A percentile compares a stretch with the other conserved stretches of the same genome.
These are phyloP conservation scores for Hydrolagus colliei DNA, from an alignment of 2,797 vertebrate genomes.

Conservation along the genomic window DNA sequence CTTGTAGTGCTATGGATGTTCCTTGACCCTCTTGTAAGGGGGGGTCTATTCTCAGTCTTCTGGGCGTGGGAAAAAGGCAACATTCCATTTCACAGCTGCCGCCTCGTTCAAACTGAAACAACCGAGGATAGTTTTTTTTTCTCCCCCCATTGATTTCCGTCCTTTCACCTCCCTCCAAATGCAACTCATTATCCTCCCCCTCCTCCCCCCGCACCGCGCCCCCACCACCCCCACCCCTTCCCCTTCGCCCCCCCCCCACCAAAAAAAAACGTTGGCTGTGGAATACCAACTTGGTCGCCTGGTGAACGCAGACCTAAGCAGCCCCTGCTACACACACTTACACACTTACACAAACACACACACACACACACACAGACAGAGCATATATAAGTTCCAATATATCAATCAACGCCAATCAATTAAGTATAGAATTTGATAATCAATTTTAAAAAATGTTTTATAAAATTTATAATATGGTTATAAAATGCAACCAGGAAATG, in stretches of 20 bases:
- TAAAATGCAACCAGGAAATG: too few species aligned
- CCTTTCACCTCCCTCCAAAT: constrained; percentile 42
- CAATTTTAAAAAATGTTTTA: too few species aligned
- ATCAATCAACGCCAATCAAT: too few species aligned
- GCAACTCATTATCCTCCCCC: constrained; percentile 18
- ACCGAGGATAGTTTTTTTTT: constrained; percentile 49
- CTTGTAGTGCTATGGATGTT: constrained; percentile 75
- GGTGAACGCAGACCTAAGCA: neutral
- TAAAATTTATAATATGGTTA: too few species aligned
- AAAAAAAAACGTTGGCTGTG: too few species aligned
- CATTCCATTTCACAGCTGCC: constrained; percentile 89
- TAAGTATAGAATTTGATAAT: too few species aligned
- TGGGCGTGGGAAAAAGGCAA: constrained; percentile 88
- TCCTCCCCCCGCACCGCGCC: neutral
- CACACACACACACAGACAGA: too few species aligned
- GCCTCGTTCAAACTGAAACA: constrained; percentile 74
- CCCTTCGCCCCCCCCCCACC: neutral
- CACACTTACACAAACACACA: neutral
- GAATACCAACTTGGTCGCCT: too few species aligned
- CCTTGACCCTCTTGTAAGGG: constrained; percentile 75
- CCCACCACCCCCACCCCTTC: neutral
- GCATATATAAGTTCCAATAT: too few species aligned
- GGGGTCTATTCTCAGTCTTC: constrained; percentile 58
- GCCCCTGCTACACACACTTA: neutral
- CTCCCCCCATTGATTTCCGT: constrained; percentile 45